Conservation (phyloP, 1,140 invertebrate species). For the Popillia japonica region DNA sequence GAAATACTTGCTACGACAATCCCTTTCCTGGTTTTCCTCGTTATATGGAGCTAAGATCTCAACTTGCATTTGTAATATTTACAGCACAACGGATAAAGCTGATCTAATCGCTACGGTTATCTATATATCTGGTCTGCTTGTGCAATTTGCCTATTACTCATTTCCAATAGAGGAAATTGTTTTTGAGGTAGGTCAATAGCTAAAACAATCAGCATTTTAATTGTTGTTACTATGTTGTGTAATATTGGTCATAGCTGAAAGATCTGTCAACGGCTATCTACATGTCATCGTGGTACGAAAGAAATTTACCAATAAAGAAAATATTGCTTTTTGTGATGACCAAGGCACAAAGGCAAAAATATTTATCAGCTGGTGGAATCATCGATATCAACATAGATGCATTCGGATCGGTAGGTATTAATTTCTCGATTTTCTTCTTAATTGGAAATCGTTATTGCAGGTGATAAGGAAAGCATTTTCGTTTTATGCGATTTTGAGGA, state of each 20-base stretch:
- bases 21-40: too few relatives aligned
- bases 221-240: not conserved
- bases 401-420: not conserved
- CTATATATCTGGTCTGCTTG: not conserved
- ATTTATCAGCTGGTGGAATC: not conserved
- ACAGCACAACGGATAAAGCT: not conserved
- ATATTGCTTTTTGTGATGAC: not conserved
- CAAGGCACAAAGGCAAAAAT: not conserved
- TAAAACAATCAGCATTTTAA: too few relatives aligned
- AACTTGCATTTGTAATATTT: too few relatives aligned
- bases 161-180: not conserved
- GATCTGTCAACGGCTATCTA: not conserved
- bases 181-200: not conserved
- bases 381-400: not conserved
- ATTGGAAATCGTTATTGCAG: not conserved
- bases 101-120: not conserved
- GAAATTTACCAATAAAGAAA: not conserved
- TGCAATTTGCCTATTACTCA: not conserved
- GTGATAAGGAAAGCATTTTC: conserved; percentile 9
- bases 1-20: too few relatives aligned
- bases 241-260: not conserved
- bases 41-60: too few relatives aligned
- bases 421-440: too few relatives aligned
- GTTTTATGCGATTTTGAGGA: not conserved
- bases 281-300: conserved; percentile 7